Evolutionary conservation across 2,113 vertebrate species (phyloP).

Genomic region (Xenopus borealis): DNA sequence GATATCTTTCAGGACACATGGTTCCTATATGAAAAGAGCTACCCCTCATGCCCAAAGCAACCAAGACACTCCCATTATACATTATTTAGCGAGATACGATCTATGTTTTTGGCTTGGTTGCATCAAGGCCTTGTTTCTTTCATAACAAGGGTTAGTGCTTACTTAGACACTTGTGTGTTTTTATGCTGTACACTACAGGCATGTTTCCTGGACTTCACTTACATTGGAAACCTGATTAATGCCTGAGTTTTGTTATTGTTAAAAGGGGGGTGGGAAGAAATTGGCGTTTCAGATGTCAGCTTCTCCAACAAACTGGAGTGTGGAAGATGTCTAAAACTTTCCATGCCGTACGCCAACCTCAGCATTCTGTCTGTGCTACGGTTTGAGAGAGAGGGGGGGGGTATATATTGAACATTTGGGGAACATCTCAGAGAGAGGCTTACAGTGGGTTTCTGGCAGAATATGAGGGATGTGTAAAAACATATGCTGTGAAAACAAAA

Average conservation of each 20-base stretch:
- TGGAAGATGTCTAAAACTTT: constrained; percentile 58
- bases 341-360: constrained; percentile 50
- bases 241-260: constrained; percentile 43
- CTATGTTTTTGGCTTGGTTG: too few species aligned
- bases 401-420: constrained; percentile 41
- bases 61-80: too few species aligned
- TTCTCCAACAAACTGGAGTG: constrained; percentile 52
- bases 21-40: neutral
- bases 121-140: too few species aligned
- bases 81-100: too few species aligned
- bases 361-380: constrained; percentile 47
- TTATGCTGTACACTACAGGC: neutral
- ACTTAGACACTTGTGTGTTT: too few species aligned
- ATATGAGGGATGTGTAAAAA: neutral
- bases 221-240: constrained; percentile 21
- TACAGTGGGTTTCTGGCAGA: neutral
- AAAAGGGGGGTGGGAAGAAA: constrained; percentile 36
- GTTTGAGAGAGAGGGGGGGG: constrained; percentile 48
- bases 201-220: neutral
- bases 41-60: neutral
- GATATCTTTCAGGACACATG: too few species aligned
- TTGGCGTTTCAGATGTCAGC: constrained; percentile 49
- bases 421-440: constrained; percentile 21
- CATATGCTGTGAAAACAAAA: too few species aligned
- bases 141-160: too few species aligned